Percentiles rank a stretch among this genome's conserved stretches.
Conservation (phyloP, 2,797 vertebrate genomes). For the Labeo calbasu region DNA sequence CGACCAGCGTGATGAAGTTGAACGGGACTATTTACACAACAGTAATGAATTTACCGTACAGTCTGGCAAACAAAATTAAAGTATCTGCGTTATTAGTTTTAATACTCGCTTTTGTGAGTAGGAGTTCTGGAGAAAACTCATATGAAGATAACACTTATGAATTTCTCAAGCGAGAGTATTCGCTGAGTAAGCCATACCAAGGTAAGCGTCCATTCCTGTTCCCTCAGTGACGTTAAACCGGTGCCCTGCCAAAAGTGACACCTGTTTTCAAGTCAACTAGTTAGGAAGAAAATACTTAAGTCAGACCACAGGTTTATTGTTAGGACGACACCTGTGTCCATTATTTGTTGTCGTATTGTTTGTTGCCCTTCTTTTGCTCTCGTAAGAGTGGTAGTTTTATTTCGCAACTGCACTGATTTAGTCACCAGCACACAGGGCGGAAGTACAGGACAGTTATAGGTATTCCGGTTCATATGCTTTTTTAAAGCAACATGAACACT, state of each 20-base stretch:
- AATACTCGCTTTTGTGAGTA: slow-evolving; percentile 52
- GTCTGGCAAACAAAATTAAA: slow-evolving; percentile 7
- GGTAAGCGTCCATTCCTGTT: slow-evolving; percentile 73
- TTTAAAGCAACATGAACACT: not conserved
- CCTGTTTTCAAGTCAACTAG: slow-evolving; percentile 14
- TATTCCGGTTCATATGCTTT: not conserved
- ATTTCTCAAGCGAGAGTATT: slow-evolving; percentile 90
- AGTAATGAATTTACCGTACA: slow-evolving; percentile 10
- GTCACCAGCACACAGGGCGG: slow-evolving; percentile 4
- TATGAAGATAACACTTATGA: slow-evolving; percentile 81
- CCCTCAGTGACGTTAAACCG: slow-evolving; percentile 2
- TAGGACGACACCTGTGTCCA: not conserved
- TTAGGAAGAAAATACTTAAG: not conserved
- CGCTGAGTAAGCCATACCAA: slow-evolving; percentile 89
- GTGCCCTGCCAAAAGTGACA: slow-evolving; percentile 3
- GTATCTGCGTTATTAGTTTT: slow-evolving; percentile 44
- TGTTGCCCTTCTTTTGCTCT: not conserved
- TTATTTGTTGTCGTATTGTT: not conserved
- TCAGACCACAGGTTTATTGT: not conserved
- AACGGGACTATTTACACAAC: slow-evolving; percentile 42
- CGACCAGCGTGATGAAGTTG: slow-evolving; percentile 33
- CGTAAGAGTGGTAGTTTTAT: not conserved
- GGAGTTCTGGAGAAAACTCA: slow-evolving; percentile 68
- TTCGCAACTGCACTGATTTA: slow-evolving; percentile 37
- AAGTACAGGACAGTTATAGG: slow-evolving; percentile 23